Base-by-base conservation (phyloP, 2,113 vertebrate species). In the Misgurnus anguillicaudatus region DNA sequence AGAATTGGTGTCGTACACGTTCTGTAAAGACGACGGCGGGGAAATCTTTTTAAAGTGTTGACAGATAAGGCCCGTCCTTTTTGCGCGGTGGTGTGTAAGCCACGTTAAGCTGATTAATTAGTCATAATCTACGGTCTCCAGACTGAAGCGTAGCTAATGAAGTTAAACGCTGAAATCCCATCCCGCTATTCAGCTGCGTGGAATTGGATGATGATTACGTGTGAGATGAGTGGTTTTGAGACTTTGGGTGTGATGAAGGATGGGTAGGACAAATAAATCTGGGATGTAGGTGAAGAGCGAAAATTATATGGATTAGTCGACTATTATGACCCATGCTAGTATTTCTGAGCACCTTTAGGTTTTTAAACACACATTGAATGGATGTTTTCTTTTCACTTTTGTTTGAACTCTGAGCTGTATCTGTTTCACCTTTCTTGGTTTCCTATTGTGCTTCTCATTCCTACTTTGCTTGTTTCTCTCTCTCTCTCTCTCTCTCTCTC, bases 91-190 rank as follows among this genome's bases (percentile, higher is more conserved):
- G 61, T 88, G 90, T 72, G 88, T 91, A 92, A 93, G 87, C 90
- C 90, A 88, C 81, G 86, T 85, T 94, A 93, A 94, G 90, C 90
- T 90, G 85, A 90, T 93, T 94, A 93, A 94, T 94, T 94, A 92
- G 91, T 88, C 90, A 87, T 93, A 92, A 93, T 94, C 91, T 93
- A 91, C 87, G 88, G 88, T 88, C 89, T 87, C 87, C 90, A 89
- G 91, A 88, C 90, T 89, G 90, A 91, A 86, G 89, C 88, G 77
- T 87, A 89, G 90, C 91, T 92, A 93, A 92, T 92, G 88, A 91
- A 90, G 88, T 92, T 91, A 91, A 91, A 90, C 89, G 87, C 86
- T 84, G 86, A 92, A 91, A 92, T 92, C 90, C 89, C 90, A 87
- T 91, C 86, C 87, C 86, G 79, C 85, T 86, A 87, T 89, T 88